phyloP scores from a whole-genome alignment of 1,140 invertebrate genomes.

The Agrypnia vestita region DNA sequence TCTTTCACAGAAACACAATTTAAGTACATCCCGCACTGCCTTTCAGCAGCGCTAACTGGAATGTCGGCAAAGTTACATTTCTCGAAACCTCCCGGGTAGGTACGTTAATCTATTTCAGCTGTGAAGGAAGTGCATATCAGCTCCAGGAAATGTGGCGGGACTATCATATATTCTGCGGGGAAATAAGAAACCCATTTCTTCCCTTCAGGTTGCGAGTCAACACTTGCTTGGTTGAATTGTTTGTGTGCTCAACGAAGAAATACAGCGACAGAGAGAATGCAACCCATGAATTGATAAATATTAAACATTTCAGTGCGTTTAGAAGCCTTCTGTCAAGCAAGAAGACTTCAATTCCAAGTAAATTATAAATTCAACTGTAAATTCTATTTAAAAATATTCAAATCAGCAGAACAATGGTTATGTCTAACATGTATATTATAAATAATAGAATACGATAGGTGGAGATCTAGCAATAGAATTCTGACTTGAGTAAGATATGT shows the following conservation, averaged over 20 bases:
- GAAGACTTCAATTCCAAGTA: too few species aligned
- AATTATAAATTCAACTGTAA: too few species aligned
- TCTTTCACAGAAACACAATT: conserved; percentile 28
- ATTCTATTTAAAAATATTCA: too few species aligned
- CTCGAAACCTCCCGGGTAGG: conserved; percentile 26
- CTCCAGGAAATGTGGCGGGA: conserved; percentile 20
- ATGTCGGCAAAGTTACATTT: conserved; percentile 32
- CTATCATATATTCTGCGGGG: conserved; percentile 40
- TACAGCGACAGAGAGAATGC: neutral
- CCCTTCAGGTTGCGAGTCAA: conserved; percentile 11
- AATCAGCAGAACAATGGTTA: too few species aligned
- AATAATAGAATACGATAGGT: too few species aligned
- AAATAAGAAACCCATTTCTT: conserved; percentile 40
- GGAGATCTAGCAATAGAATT: too few species aligned
- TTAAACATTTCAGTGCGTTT: too few species aligned
- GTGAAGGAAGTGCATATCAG: conserved; percentile 43
- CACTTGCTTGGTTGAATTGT: conserved; percentile 21
- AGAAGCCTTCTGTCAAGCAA: too few species aligned
- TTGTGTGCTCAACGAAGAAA: neutral
- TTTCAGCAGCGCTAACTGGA: conserved; percentile 42
- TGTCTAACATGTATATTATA: too few species aligned
- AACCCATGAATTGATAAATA: too few species aligned
- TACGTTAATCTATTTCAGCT: conserved; percentile 49
- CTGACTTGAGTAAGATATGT: too few species aligned
- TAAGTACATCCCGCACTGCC: conserved; percentile 6